Conservation (phyloP, 2,113 vertebrate species). For the Chloropsis hardwickii region DNA sequence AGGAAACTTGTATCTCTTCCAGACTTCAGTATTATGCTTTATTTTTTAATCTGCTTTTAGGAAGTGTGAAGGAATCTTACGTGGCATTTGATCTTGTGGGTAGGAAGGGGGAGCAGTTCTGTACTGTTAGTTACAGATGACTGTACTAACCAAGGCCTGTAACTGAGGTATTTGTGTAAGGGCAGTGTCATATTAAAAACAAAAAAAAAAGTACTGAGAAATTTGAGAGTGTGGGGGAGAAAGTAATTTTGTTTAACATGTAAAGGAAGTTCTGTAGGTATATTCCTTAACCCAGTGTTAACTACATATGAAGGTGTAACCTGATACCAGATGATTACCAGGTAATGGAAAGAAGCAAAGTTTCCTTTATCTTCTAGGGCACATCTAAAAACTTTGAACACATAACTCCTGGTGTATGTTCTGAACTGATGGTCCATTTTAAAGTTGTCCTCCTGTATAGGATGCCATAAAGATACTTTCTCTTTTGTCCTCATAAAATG, state of each 20-base stretch:
- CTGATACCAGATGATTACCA: neutral
- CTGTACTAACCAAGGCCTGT: neutral
- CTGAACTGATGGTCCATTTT: neutral
- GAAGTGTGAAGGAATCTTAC: neutral
- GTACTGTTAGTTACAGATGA: neutral
- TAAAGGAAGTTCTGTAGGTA: neutral
- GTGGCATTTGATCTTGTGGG: neutral
- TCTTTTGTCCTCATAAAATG: neutral
- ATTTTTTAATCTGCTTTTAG: neutral
- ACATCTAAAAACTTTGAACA: neutral
- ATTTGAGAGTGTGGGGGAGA: fast-evolving
- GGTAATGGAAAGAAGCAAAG: neutral
- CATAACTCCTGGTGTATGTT: neutral
- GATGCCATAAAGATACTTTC: neutral
- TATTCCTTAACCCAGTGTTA: neutral
- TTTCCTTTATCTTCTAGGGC: neutral
- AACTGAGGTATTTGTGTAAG: neutral
- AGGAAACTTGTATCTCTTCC: neutral
- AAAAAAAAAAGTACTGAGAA: neutral
- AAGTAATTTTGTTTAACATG: neutral
- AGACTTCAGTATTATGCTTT: neutral
- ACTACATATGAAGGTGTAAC: neutral
- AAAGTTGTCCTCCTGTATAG: neutral
- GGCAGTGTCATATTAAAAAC: neutral
- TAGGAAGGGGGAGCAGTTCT: neutral